Conservation (phyloP, 2,888 invertebrate genomes). For the Diplolepis rosae region DNA sequence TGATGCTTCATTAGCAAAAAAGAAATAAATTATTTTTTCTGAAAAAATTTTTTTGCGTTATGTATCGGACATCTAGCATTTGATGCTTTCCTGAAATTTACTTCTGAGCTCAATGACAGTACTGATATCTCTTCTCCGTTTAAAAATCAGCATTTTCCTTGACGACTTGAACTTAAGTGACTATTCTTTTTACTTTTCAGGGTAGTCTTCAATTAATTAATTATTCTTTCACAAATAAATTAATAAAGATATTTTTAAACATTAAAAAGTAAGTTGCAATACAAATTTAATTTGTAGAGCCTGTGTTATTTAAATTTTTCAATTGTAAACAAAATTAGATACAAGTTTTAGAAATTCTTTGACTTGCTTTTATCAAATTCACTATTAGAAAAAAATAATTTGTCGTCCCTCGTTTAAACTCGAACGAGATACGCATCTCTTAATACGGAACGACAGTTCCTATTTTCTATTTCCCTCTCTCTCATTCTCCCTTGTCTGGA, state of each 20-base stretch:
- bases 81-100: constrained; percentile 3
- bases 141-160: constrained; percentile 15
- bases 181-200: background rate
- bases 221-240: too few species aligned
- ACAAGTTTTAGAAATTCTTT: background rate
- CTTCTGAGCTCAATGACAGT: constrained; percentile 24
- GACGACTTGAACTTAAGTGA: constrained; percentile 19
- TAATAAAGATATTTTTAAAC: too few species aligned
- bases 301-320: too few species aligned
- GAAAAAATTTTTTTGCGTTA: background rate
- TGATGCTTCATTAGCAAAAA: background rate
- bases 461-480: background rate
- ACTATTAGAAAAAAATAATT: constrained; percentile 3
- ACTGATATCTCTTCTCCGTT: background rate
- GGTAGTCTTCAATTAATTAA: too few species aligned
- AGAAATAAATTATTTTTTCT: constrained; percentile 11
- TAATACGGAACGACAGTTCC: constrained; percentile 3
- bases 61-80: background rate
- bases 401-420: constrained; percentile 4
- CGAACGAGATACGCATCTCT: background rate
- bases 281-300: too few species aligned
- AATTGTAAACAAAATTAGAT: background rate
- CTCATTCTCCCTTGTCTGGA: background rate
- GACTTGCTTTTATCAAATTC: constrained; percentile 10
- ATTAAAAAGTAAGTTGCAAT: background rate